Conservation (phyloP, 2,797 vertebrate genomes). For the Anguilla anguilla region DNA sequence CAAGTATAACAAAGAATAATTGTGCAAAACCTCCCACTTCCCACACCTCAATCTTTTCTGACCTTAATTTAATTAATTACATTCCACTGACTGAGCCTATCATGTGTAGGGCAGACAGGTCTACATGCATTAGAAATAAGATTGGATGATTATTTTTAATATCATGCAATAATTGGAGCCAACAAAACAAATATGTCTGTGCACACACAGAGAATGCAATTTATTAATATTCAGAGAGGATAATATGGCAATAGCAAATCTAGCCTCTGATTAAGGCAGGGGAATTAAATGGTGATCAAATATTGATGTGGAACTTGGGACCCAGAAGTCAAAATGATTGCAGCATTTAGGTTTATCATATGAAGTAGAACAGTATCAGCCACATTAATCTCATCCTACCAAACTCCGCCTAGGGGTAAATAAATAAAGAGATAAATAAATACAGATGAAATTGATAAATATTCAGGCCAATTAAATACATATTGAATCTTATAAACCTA, state of each 20-base stretch:
- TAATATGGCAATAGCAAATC: not conserved
- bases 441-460: no score
- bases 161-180: not conserved
- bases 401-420: no score
- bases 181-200: not conserved
- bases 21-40: conserved; percentile 12
- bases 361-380: no score
- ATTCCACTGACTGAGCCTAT: not conserved
- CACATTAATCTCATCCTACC: no score
- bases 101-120: not conserved
- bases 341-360: no score
- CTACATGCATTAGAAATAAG: not conserved
- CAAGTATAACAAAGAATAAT: conserved; percentile 32
- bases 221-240: not conserved
- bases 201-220: not conserved
- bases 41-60: not conserved
- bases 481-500: no score
- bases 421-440: no score
- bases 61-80: conserved; percentile 23
- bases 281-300: not conserved
- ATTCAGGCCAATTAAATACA: no score
- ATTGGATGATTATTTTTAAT: not conserved
- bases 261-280: not conserved
- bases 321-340: no score
- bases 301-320: not conserved